Evolutionary conservation across 1,140 invertebrate species (phyloP).

Genomic region (Dendroctonus valens): DNA sequence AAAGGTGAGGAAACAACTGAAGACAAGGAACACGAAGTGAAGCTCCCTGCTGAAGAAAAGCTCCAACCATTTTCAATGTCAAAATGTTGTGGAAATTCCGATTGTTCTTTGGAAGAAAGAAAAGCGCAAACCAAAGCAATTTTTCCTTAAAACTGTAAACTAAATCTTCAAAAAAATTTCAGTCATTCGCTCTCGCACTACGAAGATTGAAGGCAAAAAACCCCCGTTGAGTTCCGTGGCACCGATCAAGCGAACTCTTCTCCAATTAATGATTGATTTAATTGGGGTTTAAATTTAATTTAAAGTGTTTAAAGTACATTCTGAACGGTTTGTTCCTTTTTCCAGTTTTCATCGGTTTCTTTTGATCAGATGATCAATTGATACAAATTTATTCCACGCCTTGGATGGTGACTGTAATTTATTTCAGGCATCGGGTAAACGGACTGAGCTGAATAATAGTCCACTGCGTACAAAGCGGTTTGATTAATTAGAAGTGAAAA

Average conservation of each 20-base stretch:
- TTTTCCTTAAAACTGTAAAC: too few species aligned
- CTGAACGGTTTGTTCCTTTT: constrained; percentile 17
- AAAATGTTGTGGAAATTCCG: too few species aligned
- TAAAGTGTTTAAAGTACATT: constrained; percentile 31
- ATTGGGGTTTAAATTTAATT: constrained; percentile 27
- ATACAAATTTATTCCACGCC: constrained; percentile 32
- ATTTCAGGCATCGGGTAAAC: background rate
- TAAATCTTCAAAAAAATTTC: too few species aligned
- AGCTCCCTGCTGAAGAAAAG: too few species aligned
- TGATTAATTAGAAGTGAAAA: constrained; percentile 1
- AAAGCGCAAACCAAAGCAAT: too few species aligned
- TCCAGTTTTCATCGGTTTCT: constrained; percentile 8
- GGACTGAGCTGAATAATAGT: background rate
- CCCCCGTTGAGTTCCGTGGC: too few species aligned
- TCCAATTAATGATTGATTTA: constrained; percentile 33
- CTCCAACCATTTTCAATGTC: too few species aligned
- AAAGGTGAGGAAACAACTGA: too few species aligned
- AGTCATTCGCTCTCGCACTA: too few species aligned
- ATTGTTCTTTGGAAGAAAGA: too few species aligned
- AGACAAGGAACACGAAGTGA: too few species aligned
- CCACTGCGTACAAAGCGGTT: background rate
- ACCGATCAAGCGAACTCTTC: background rate
- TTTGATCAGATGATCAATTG: constrained; percentile 25
- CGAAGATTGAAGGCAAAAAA: too few species aligned
- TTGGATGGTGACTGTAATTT: constrained; percentile 15